Evolutionary conservation across 53 echinoderm and acorn worm genomes (phyloP), one percentile per base, ranked within the genome.

Genomic region (Hippasteria phrygiana): DNA sequence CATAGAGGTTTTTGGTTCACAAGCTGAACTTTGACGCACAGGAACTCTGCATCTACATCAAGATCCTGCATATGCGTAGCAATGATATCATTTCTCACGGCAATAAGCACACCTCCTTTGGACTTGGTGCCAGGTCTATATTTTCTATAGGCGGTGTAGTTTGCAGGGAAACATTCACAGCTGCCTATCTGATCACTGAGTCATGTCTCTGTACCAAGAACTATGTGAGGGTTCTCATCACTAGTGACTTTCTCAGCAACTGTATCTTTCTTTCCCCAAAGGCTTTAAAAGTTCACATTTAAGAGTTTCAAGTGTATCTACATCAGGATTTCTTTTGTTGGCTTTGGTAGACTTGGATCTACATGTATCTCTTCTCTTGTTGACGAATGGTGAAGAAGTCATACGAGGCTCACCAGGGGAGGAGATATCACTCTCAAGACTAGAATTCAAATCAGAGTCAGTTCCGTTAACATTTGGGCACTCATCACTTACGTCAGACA

Each of bases 1-100:
- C n/a, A n/a, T n/a, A n/a, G n/a, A n/a, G n/a, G n/a, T n/a, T n/a
- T n/a, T n/a, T n/a, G n/a, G n/a, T n/a, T n/a, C n/a, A n/a, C n/a
- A n/a, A n/a, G n/a, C n/a, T n/a, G n/a, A n/a, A n/a, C n/a, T n/a
- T n/a, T n/a, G n/a, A n/a, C n/a, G n/a, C n/a, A 83, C 14, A 83
- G 13, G 18, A 83, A 5, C 16, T 83, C 83, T 28, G 83, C 47
- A 67, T 83, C 83, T 5, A 83, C 83, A 41, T 83, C 43, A 29
- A 83, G 66, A 5, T 83, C 33, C 24, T 64, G 28, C 43, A 67
- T 11, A 16, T 50, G 78, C 1, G 78, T 78, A 14, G 55, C 78
- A 33, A 78, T 78, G 78, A 78, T 50, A 55, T 78, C 78, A 78
- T 78, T 78, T 55, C 78, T 78, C 33, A 78, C 78, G 1, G 78